These are phyloP conservation scores for Blennius ocellaris DNA, from an alignment of 2,113 vertebrate genomes.

Conservation along the genomic window DNA sequence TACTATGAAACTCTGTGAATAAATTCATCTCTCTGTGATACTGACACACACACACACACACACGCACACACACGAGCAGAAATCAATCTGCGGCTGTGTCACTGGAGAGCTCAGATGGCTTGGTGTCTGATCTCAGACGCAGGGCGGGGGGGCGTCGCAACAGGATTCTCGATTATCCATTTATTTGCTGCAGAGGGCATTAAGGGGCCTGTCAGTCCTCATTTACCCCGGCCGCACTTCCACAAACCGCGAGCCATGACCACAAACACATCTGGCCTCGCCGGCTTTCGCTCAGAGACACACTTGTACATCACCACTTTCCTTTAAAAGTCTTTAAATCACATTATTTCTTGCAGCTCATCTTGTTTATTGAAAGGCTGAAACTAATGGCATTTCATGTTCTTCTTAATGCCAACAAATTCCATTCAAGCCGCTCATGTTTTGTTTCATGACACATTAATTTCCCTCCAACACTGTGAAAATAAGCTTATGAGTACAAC, in stretches of 20 bases:
- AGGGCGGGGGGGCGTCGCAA: slow-evolving; percentile 55
- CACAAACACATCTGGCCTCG: slow-evolving; percentile 39
- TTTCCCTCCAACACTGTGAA: too few relatives aligned
- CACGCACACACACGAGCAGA: slow-evolving; percentile 38
- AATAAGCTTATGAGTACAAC: too few relatives aligned
- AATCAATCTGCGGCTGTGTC: slow-evolving; percentile 75
- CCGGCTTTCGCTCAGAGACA: slow-evolving; percentile 27
- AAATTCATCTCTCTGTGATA: slow-evolving; percentile 72
- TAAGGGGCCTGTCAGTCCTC: slow-evolving; percentile 73
- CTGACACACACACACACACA: slow-evolving; percentile 14
- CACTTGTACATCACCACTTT: neutral
- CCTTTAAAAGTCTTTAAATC: neutral
- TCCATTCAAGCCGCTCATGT: neutral
- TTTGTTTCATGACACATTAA: too few relatives aligned
- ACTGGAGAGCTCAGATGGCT: slow-evolving; percentile 68
- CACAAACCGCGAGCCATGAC: slow-evolving; percentile 31
- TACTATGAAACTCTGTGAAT: slow-evolving; percentile 59
- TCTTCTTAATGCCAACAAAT: neutral
- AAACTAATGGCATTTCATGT: neutral
- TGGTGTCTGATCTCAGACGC: slow-evolving; percentile 66
- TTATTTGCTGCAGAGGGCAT: slow-evolving; percentile 75
- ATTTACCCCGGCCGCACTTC: slow-evolving; percentile 56
- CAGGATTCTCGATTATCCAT: slow-evolving; percentile 76
- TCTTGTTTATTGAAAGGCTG: neutral
- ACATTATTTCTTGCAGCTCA: slow-evolving; percentile 1